These are phyloP conservation scores for Caenorhabditis inopinata DNA, from an alignment of 1,140 invertebrate genomes.

Conservation along the genomic window DNA sequence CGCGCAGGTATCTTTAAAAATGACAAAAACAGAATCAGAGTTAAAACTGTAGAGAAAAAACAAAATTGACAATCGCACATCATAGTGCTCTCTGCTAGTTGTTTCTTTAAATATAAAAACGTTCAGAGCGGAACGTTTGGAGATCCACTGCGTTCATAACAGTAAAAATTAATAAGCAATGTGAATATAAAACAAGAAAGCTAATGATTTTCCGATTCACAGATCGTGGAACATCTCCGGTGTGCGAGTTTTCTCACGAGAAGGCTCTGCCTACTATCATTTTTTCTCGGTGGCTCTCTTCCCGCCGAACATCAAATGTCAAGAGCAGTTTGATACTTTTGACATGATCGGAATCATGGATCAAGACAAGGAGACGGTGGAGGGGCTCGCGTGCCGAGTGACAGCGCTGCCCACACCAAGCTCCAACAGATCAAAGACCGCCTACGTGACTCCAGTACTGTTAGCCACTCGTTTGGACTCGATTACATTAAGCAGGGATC, in stretches of 20 bases:
- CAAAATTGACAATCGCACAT: no score
- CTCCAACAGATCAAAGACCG: background rate
- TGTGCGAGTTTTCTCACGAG: slow-evolving; percentile 46
- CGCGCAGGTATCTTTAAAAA: no score
- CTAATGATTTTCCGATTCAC: background rate
- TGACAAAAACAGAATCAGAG: no score
- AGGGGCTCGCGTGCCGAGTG: slow-evolving; percentile 36
- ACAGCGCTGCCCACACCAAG: slow-evolving; percentile 39
- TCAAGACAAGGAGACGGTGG: background rate
- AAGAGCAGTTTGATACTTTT: slow-evolving; percentile 39
- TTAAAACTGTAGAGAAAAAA: no score
- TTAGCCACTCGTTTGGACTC: slow-evolving; percentile 33
- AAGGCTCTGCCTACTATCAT: slow-evolving; percentile 48
- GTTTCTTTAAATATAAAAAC: no score
- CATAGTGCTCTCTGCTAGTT: no score
- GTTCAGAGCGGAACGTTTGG: no score
- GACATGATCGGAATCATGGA: slow-evolving; percentile 35
- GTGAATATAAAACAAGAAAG: no score
- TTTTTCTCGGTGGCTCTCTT: slow-evolving; percentile 40
- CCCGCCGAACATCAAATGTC: slow-evolving; percentile 33
- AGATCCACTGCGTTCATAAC: no score
- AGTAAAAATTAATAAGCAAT: no score
- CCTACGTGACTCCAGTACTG: slow-evolving; percentile 3
- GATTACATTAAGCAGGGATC: background rate
- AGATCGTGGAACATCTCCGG: slow-evolving; percentile 37